phyloP scores from a whole-genome alignment of 92 coral and sea anemone genomes.

The Chrysogorgia sp. region DNA sequence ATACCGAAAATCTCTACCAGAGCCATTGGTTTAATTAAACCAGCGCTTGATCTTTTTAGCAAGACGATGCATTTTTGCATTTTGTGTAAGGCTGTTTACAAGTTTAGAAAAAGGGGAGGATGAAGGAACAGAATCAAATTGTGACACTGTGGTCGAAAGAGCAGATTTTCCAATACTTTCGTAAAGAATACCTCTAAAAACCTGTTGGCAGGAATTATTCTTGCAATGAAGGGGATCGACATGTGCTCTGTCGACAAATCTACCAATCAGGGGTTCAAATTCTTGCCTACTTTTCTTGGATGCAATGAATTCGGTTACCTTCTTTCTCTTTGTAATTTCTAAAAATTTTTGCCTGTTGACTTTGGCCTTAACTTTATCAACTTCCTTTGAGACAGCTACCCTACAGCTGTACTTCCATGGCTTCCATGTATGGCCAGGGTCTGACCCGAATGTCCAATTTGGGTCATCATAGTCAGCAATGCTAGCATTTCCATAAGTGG shows the following conservation, averaged over 20 bases:
- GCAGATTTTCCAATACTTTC: neutral
- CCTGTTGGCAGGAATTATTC: neutral
- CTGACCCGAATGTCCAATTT: constrained; percentile 38
- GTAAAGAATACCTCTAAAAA: neutral
- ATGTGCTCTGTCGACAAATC: neutral
- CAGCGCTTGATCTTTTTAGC: constrained; percentile 17
- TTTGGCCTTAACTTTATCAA: neutral
- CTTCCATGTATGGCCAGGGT: constrained; percentile 21
- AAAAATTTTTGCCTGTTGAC: neutral
- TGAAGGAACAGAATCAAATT: neutral
- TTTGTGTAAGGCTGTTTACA: no score
- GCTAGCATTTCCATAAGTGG: neutral
- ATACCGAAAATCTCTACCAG: neutral
- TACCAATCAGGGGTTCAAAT: constrained; percentile 35
- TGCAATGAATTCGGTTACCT: constrained; percentile 16
- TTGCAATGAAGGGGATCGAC: neutral
- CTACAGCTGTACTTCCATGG: constrained; percentile 35
- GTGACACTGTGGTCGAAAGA: neutral
- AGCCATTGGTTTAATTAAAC: constrained; percentile 10
- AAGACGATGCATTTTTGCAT: neutral
- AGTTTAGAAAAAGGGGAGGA: neutral
- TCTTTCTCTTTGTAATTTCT: constrained; percentile 7
- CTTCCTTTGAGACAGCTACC: neutral
- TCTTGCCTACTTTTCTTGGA: constrained; percentile 32
- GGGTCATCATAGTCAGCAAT: neutral